Base-by-base conservation (phyloP, 2,888 invertebrate species). In the Epirrita christyi region DNA sequence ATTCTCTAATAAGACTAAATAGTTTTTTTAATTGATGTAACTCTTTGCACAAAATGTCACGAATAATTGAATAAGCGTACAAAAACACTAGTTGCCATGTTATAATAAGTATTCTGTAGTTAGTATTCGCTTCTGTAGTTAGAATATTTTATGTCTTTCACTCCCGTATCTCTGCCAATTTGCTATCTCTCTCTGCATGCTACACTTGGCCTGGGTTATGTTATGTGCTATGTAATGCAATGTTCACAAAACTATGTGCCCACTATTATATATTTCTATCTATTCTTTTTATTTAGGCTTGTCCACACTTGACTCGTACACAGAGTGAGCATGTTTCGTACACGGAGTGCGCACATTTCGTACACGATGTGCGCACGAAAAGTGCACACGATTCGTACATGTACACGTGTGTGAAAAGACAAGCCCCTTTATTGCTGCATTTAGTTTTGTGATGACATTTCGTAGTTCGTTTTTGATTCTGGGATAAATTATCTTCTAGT, bases 171-270 rank as follows among this genome's bases (percentile, higher is more conserved):
- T 67, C 48, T 57, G 60, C 59, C 65, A 65, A 70, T 63, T 74
- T 60, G 68, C 66, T 62, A 61, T 73, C 73, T 71, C 72, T 73
- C 55, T 77, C 68, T 80, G 85, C 85, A 85, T 85, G 85, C 65
- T 74, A 78, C 72, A 76, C 67, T 67, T 63, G 66, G 84, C 82
- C 82, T 85, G 84, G 83, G 81, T 28, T 38, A 41, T 80, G 81
- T 81, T 27, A 37, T 80, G 79, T 81, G 80, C 75, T 76, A 72
- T 70, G 59, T 58, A 52, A 55, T 38, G 53, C 41, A 59, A 48
- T 51, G 51, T 38, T 58, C 38, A 46, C 57, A 60, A 52, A 56
- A 54, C 13, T 61, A 58, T 61, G 15, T 63, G 57, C 59, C 10
- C 21, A 38, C 14, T 14, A 14, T 14, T 38, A 6, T 14, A 38